phyloP scores from a whole-genome alignment of 2,113 vertebrate genomes.

The Siniperca knerii region DNA sequence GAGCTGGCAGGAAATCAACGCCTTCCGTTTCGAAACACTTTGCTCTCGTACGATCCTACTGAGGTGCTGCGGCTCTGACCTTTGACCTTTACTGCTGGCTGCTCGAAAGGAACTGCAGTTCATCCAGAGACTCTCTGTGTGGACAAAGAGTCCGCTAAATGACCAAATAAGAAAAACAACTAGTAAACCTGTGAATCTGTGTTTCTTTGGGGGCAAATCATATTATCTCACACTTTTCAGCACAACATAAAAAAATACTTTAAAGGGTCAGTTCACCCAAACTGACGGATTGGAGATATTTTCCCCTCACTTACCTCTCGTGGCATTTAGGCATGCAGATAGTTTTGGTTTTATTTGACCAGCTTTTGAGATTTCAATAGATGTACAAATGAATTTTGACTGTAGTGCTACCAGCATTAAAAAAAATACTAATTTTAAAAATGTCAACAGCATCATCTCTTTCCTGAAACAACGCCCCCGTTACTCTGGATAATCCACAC shows the following conservation, averaged over 20 bases:
- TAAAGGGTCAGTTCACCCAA: neutral
- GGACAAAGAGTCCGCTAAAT: neutral
- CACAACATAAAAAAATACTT: neutral
- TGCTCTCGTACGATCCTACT: neutral
- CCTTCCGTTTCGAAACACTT: neutral
- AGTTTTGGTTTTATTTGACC: neutral
- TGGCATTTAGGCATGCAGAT: neutral
- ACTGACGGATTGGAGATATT: too few relatives aligned
- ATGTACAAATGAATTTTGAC: neutral
- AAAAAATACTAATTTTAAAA: neutral
- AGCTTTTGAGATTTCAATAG: neutral
- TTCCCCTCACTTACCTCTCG: neutral
- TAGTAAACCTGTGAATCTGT: neutral
- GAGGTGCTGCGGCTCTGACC: conserved; percentile 22
- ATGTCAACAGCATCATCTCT: neutral
- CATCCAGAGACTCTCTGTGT: conserved; percentile 1
- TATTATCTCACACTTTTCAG: neutral
- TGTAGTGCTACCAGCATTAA: too few relatives aligned
- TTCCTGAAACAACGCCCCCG: neutral
- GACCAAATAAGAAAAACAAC: neutral
- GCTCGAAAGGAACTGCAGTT: neutral
- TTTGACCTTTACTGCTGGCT: conserved; percentile 34
- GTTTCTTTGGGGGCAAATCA: neutral
- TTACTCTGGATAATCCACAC: neutral
- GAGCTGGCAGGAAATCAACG: neutral